A percentile compares a stretch with the other conserved stretches of the same genome.
These are phyloP conservation scores for Trochalopteron elliotii DNA, from an alignment of 2,113 vertebrate genomes.

Conservation along the genomic window DNA sequence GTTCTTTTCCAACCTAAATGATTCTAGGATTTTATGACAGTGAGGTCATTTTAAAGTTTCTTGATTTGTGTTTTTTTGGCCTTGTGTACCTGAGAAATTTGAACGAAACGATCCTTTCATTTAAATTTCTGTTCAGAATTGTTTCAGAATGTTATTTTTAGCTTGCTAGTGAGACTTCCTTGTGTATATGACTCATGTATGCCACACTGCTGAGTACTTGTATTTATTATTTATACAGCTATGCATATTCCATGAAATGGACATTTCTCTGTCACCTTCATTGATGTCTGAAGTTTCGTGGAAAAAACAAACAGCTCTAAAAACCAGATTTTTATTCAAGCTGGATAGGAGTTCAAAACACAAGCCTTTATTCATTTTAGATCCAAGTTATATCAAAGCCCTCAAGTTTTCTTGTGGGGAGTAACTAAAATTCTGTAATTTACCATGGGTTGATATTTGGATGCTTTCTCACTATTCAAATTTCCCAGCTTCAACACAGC, in stretches of 20 bases:
- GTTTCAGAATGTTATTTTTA: background rate
- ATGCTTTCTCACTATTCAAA: background rate
- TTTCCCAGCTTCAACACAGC: background rate
- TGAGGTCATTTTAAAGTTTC: background rate
- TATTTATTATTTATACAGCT: slow-evolving; percentile 49
- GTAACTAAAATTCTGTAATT: background rate
- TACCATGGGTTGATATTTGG: background rate
- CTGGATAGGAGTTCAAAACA: background rate
- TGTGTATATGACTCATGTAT: background rate
- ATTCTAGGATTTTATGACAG: background rate
- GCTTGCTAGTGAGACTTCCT: background rate
- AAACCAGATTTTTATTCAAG: background rate
- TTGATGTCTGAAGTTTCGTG: background rate
- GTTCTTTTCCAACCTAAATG: background rate
- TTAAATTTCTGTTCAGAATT: background rate
- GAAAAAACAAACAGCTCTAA: background rate
- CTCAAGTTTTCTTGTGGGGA: background rate
- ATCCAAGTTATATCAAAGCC: background rate
- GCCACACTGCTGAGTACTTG: background rate
- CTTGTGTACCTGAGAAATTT: background rate
- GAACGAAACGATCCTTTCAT: background rate
- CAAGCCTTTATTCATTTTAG: background rate
- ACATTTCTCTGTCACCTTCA: background rate
- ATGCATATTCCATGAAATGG: slow-evolving; percentile 20
- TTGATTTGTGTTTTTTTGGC: background rate